Evolutionary conservation across 2,113 vertebrate genomes (phyloP), one percentile per base, ranked within the genome.

Genomic region (Onychostoma macrolepis): DNA sequence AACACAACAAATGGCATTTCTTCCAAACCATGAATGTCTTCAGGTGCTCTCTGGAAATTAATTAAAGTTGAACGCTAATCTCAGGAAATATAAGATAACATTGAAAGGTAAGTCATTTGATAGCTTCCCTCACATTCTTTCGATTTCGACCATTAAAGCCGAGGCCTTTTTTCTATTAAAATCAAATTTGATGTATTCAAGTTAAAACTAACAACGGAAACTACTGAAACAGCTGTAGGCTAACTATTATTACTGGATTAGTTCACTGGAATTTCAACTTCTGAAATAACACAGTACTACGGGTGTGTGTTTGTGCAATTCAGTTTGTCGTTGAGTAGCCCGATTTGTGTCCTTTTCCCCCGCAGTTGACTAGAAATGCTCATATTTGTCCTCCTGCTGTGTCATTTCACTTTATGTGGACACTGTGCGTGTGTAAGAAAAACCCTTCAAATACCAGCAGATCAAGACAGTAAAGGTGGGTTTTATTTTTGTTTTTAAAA

Each of bases 341-440:
- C 41, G 4, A 50, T 69, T 56, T 80, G 6, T 74, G 17, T 79
- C 2, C 28, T 28, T 88, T 24, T 75, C 24, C 88, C 87, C 89
- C 79, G 84, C 93, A 95, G 95, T 90, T 93, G 90, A 90, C 88
- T 24, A 89, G 85, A 89, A 91, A 97, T 98, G 96, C 86, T 96
- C 75, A 85, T 92, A 6, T 0, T 91, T 65, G 58, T 95, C 90
- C 28, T 96, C 1, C 6, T 96, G 13, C 89, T 98, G 91, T 94
- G 93, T 78, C 96, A 93, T 2, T 92, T 97, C 41, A 81, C 88
- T 74, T 21, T 67, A n/a, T 87, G 91, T 30, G 96, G 95, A 0
- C 90, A 96, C 77, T 93, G 94, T 90, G 94, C 72, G 72, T 95
- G 93, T 88, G 1, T 86, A 1, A 94, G 88, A 86, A 91, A 72